Base-by-base conservation (phyloP, 2,113 vertebrate genomes). In the Cyanistes caeruleus region DNA sequence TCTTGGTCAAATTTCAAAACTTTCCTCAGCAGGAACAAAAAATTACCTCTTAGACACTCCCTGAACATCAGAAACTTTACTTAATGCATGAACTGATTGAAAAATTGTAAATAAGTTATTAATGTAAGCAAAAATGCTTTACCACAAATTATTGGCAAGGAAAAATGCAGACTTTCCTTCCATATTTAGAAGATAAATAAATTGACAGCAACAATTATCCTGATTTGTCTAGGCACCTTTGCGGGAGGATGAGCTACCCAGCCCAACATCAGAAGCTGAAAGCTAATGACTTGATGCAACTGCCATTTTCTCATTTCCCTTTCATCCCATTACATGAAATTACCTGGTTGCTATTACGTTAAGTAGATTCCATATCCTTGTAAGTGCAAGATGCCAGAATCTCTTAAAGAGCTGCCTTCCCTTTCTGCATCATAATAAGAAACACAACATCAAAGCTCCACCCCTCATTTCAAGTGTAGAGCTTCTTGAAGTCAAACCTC, bases 401-500 rank as follows among this genome's bases (percentile, higher is more conserved):
- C 37, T 88, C 53, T 52, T 31, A 21, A 79, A 59, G 46, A 62
- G 24, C 24, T 62, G 41, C 48, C 30, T 81, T 88, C 37, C 49
- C 51, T 69, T 75, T 75, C 88, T 87, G 69, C 51, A 89, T 79
- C 80, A 33, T 44, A 70, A 21, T 62, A 72, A 83, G 56, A 80
- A 56, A 31, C 35, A 64, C 56, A 70, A 80, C 69, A 92, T 84
- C 73, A 93, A 78, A 87, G 35, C 86, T 75, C 90, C 90, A 69
- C 92, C 95, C 72, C 60, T 93, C 59, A 65, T 84, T 92, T 93
- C 41, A 41, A 90, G 41, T 22, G 25, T 43, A 73, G 51, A 93
- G 28, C 62, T 92, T 60, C 60, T 95, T 64, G 77, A 96, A 94
- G 56, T 79, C 60, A 67, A 92, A 53, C 21, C n/a, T 79, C 90